phyloP scores from a whole-genome alignment of 2,113 vertebrate genomes.

The Illadopsis cleaveri region DNA sequence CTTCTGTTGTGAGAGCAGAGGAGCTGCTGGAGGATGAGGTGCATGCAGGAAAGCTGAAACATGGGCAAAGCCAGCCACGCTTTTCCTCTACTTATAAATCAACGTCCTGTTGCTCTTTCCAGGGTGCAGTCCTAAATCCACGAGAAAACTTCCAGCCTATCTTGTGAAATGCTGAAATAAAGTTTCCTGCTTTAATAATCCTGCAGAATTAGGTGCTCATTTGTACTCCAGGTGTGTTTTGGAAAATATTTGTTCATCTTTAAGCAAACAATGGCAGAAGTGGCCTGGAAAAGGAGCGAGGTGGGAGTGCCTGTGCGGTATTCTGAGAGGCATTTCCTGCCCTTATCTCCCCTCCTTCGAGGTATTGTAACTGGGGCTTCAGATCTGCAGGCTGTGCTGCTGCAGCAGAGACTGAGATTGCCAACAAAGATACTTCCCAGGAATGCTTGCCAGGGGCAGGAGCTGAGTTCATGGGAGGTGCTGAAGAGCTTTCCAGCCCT shows the following conservation, averaged over 20 bases:
- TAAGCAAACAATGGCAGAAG: conserved; percentile 39
- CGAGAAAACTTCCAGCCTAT: not conserved
- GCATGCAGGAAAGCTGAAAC: not conserved
- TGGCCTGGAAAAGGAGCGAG: conserved; percentile 13
- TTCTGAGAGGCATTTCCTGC: conserved; percentile 55
- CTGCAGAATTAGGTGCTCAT: not conserved
- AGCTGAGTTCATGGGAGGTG: not conserved
- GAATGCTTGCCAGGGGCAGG: not conserved
- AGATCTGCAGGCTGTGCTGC: conserved; percentile 18
- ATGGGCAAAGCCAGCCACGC: accelerated
- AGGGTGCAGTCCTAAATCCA: not conserved
- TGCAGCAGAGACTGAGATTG: not conserved
- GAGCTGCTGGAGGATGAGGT: not conserved
- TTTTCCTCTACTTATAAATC: not conserved
- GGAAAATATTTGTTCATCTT: conserved; percentile 40
- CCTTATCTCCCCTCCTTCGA: conserved; percentile 38
- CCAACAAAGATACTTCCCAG: conserved; percentile 39
- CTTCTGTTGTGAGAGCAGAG: not conserved
- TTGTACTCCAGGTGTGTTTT: conserved; percentile 17
- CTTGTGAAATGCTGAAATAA: not conserved
- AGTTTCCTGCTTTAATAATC: not conserved
- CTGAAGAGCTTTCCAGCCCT: not conserved
- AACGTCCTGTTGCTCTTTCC: not conserved
- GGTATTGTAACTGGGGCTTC: conserved; percentile 35
- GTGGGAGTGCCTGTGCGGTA: conserved; percentile 35